Conservation (phyloP, 1,140 invertebrate species). For the Teleopsis dalmanni region DNA sequence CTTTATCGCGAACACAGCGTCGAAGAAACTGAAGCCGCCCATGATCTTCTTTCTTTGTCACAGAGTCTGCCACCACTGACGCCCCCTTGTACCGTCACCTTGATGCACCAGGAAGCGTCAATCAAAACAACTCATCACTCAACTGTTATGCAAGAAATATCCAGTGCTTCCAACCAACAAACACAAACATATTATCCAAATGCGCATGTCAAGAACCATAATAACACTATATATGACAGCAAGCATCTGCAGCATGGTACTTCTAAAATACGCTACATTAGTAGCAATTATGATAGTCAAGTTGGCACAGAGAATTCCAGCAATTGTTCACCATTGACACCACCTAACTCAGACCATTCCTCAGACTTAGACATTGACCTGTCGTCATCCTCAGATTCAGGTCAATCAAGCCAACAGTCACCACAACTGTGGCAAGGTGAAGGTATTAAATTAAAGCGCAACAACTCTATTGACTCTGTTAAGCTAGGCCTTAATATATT, state of each 20-base stretch:
- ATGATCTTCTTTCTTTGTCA: slow-evolving; percentile 74
- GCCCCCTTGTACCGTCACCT: slow-evolving; percentile 56
- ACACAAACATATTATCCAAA: neutral
- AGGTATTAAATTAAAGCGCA: neutral
- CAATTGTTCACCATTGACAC: slow-evolving; percentile 52
- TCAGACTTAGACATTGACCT: slow-evolving; percentile 56
- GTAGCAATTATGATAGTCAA: slow-evolving; percentile 24
- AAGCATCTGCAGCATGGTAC: neutral
- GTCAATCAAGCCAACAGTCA: slow-evolving; percentile 22
- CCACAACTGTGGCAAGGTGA: slow-evolving; percentile 7
- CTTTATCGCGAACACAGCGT: slow-evolving; percentile 57
- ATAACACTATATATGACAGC: neutral
- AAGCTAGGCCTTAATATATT: slow-evolving; percentile 28
- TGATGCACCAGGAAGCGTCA: slow-evolving; percentile 42
- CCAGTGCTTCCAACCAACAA: slow-evolving; percentile 27
- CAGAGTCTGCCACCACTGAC: slow-evolving; percentile 68
- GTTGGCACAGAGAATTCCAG: slow-evolving; percentile 16
- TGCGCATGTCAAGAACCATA: neutral
- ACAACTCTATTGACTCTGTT: neutral
- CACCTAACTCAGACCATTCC: slow-evolving; percentile 63
- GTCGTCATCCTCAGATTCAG: slow-evolving; percentile 44
- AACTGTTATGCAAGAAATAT: slow-evolving; percentile 37
- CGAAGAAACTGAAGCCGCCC: slow-evolving; percentile 77
- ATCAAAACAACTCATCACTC: slow-evolving; percentile 18
- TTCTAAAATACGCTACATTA: slow-evolving; percentile 35